These are phyloP conservation scores for Theodoxus fluviatilis DNA, from an alignment of 2,888 invertebrate genomes.

Conservation along the genomic window DNA sequence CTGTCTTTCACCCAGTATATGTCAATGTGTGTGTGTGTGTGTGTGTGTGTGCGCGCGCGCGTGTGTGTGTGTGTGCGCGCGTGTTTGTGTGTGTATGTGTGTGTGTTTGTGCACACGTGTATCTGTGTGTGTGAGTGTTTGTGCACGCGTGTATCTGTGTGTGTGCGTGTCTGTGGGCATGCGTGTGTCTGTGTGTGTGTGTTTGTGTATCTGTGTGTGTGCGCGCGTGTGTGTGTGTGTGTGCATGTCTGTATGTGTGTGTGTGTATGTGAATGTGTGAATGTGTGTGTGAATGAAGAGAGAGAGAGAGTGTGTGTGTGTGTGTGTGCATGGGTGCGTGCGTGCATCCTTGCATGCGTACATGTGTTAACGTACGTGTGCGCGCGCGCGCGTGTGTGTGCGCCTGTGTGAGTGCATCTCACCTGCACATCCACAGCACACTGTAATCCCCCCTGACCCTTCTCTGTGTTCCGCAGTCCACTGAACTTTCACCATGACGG, in stretches of 20 bases:
- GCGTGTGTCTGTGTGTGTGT: too few species aligned
- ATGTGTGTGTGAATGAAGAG: neutral
- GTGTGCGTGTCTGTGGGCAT: too few species aligned
- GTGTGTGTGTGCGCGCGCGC: slow-evolving; percentile 9
- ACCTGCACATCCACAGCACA: neutral
- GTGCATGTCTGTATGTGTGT: neutral
- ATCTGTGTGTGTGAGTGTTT: neutral
- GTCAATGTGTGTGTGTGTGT: slow-evolving; percentile 4
- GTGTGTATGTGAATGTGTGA: neutral
- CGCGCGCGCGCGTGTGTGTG: too few species aligned
- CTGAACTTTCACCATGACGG: too few species aligned
- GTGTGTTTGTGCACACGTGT: neutral
- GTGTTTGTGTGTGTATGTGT: slow-evolving; percentile 5
- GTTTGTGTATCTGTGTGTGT: neutral
- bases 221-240: neutral
- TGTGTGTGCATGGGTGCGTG: neutral
- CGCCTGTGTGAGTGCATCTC: too few species aligned
- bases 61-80: slow-evolving; percentile 5
- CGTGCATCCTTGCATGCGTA: too few species aligned
- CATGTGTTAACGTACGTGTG: too few species aligned
- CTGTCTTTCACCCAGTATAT: neutral
- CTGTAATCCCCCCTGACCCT: slow-evolving; percentile 39
- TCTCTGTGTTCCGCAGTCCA: too few species aligned
- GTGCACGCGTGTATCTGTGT: neutral
- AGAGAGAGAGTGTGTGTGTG: neutral